phyloP scores from a whole-genome alignment of 2,797 vertebrate species.

The Diceros bicornis region DNA sequence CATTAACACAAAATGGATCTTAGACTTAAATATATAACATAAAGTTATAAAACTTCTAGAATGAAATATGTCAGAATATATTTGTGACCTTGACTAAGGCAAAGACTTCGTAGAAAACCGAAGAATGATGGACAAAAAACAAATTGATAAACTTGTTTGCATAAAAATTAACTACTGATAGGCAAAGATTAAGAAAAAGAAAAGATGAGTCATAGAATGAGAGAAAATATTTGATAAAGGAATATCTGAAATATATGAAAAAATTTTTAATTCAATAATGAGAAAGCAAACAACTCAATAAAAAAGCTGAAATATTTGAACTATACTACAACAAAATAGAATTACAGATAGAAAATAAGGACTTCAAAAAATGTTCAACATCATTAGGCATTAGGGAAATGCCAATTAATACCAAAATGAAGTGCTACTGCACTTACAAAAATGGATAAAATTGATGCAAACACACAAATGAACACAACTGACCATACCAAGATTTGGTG shows the following conservation, averaged over 20 bases:
- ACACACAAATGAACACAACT: not conserved
- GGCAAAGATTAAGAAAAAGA: not conserved
- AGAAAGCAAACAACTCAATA: not conserved
- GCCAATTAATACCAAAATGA: not conserved
- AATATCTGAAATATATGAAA: not conserved
- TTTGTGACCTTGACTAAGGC: not conserved
- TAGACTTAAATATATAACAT: not conserved
- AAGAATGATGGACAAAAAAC: not conserved
- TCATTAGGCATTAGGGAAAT: not conserved
- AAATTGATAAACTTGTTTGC: not conserved
- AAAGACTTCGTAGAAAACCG: not conserved
- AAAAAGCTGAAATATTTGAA: conserved; percentile 3
- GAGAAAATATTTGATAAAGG: not conserved
- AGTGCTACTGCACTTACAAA: not conserved
- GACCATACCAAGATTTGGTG: not conserved
- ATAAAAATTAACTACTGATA: not conserved
- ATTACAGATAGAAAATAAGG: not conserved
- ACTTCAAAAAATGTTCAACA: not conserved
- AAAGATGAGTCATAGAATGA: not conserved
- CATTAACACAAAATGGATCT: not conserved
- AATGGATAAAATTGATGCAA: not conserved
- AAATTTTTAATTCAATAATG: not conserved
- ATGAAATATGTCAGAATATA: not conserved
- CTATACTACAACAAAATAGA: not conserved
- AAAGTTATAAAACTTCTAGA: not conserved